Evolutionary conservation across 2,888 invertebrate species (phyloP).

Genomic region (Drosophila merina): DNA sequence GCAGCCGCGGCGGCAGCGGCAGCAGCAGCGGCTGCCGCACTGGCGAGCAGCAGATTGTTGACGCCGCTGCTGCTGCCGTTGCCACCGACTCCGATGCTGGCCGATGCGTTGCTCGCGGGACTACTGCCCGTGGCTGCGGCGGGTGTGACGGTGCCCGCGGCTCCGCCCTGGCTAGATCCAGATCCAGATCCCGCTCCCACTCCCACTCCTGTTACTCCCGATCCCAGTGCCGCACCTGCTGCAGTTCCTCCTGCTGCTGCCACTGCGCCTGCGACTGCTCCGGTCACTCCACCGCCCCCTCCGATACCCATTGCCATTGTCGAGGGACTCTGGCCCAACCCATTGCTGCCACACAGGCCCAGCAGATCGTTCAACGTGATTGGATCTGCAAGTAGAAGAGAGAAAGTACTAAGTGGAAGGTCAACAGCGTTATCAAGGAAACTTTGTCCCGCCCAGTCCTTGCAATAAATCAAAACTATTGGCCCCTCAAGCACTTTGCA

Average conservation of each 20-base stretch:
- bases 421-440: conserved; percentile 56
- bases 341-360: conserved; percentile 73
- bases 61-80: conserved; percentile 68
- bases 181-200: conserved; percentile 16
- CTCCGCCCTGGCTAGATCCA: conserved; percentile 11
- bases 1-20: conserved; percentile 62
- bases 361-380: conserved; percentile 81
- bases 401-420: conserved; percentile 30
- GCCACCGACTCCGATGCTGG: conserved; percentile 41
- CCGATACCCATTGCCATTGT: conserved; percentile 36
- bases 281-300: conserved; percentile 42
- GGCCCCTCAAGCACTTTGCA: conserved; percentile 74
- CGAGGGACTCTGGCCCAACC: conserved; percentile 52
- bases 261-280: conserved; percentile 35
- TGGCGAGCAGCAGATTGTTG: conserved; percentile 66
- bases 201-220: conserved; percentile 20
- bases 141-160: not conserved
- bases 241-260: not conserved
- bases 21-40: conserved; percentile 63
- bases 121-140: not conserved
- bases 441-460: conserved; percentile 53
- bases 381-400: conserved; percentile 70
- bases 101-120: conserved; percentile 13
- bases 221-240: conserved; percentile 11
- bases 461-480: conserved; percentile 78